A percentile compares a stretch with the other conserved stretches of the same genome.
phyloP scores from a whole-genome alignment of 2,113 vertebrate genomes.

The Prunella fulvescens region DNA sequence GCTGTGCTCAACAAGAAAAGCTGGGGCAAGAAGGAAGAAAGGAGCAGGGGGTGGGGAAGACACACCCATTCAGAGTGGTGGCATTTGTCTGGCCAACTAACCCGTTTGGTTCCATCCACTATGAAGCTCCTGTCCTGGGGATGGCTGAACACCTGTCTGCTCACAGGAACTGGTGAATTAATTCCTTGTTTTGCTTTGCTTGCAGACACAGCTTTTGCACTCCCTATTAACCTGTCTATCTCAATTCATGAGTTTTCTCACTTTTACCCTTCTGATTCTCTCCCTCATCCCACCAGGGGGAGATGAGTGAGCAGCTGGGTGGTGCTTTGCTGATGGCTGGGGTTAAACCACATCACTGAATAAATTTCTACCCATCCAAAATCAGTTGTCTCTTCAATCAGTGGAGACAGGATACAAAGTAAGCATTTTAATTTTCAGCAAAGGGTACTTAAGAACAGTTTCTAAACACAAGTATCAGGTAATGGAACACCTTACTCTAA shows the following conservation, averaged over 20 bases:
- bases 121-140: not conserved
- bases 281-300: not conserved
- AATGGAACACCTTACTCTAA: not conserved
- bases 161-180: accelerated
- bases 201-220: not conserved
- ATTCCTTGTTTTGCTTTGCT: not conserved
- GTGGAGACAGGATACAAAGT: not conserved
- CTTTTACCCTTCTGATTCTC: not conserved
- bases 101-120: accelerated
- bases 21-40: not conserved
- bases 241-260: not conserved
- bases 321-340: not conserved
- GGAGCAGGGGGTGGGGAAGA: not conserved
- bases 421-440: not conserved
- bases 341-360: not conserved
- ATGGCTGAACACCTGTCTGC: not conserved
- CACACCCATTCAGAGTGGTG: not conserved
- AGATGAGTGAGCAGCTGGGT: not conserved
- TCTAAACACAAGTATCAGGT: not conserved
- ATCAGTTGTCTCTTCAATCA: not conserved
- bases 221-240: not conserved
- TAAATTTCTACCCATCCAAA: not conserved
- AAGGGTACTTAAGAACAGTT: not conserved
- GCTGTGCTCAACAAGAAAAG: not conserved
- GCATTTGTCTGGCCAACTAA: not conserved